phyloP scores from a whole-genome alignment of 2,113 vertebrate genomes.

The Mandrillus leucophaeus region DNA sequence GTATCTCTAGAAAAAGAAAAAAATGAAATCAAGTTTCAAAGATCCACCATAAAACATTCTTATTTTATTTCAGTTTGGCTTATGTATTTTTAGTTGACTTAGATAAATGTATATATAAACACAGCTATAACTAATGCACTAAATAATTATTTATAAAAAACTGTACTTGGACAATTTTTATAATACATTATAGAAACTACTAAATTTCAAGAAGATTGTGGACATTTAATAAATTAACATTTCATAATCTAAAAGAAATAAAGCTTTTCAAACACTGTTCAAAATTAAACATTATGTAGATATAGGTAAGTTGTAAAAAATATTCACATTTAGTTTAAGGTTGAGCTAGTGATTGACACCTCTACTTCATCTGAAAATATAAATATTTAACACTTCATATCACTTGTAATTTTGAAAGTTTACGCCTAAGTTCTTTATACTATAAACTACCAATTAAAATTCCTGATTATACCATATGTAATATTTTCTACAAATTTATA shows the following conservation, averaged over 20 bases:
- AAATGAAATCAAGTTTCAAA: slow-evolving; percentile 13
- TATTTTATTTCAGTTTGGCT: slow-evolving; percentile 3
- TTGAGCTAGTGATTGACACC: not conserved
- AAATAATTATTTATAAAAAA: slow-evolving; percentile 22
- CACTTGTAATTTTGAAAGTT: not conserved
- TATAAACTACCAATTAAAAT: not conserved
- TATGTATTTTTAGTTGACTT: slow-evolving; percentile 23
- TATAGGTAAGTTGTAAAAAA: not conserved
- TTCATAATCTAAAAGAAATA: not conserved
- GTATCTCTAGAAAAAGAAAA: slow-evolving; percentile 84
- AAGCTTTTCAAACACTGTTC: not conserved
- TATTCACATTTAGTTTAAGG: not conserved
- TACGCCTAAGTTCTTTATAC: not conserved
- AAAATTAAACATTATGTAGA: not conserved
- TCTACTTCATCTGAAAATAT: not conserved
- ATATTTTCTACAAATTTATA: not conserved
- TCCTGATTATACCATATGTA: not conserved
- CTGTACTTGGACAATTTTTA: not conserved
- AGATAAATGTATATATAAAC: not conserved
- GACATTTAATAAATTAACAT: not conserved
- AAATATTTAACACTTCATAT: not conserved
- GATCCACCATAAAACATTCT: not conserved
- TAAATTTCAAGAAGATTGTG: not conserved
- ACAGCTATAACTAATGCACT: not conserved
- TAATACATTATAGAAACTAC: not conserved